phyloP scores from a whole-genome alignment of 2,888 invertebrate species.

The Ecdyonurus torrentis region DNA sequence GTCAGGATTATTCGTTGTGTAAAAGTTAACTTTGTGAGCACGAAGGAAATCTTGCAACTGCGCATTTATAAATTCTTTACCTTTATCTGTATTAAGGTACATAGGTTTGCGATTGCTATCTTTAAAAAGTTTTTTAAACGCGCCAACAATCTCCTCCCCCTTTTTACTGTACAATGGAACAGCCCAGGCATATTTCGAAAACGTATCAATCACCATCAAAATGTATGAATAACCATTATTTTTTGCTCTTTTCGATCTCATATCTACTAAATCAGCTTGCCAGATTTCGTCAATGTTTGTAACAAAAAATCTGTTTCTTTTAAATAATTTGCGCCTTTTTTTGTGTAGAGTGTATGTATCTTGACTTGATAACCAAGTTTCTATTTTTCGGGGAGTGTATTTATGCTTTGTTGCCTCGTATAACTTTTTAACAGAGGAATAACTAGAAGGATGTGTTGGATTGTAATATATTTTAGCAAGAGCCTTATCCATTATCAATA shows the following conservation, averaged over 20 bases:
- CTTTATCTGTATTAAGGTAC: not conserved
- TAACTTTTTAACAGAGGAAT: not conserved
- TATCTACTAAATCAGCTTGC: conserved; percentile 10
- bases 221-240: conserved; percentile 1
- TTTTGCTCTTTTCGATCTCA: not conserved
- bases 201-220: not conserved
- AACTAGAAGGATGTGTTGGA: not conserved
- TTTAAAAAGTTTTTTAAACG: not conserved
- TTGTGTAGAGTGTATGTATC: conserved; percentile 8
- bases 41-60: not conserved
- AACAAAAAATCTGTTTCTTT: conserved; percentile 10
- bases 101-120: not conserved
- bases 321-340: conserved; percentile 10
- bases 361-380: not conserved
- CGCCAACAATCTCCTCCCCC: not conserved
- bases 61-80: conserved; percentile 3
- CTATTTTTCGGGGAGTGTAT: too few species aligned
- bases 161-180: not conserved
- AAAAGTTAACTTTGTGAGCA: not conserved
- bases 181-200: not conserved
- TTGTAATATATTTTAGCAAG: not conserved
- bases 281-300: conserved; percentile 14
- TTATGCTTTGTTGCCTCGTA: not conserved
- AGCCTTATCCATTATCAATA: not conserved
- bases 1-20: not conserved